Evolutionary conservation across 2,113 vertebrate genomes (phyloP), one percentile per base, ranked within the genome.

Genomic region (Ia io): DNA sequence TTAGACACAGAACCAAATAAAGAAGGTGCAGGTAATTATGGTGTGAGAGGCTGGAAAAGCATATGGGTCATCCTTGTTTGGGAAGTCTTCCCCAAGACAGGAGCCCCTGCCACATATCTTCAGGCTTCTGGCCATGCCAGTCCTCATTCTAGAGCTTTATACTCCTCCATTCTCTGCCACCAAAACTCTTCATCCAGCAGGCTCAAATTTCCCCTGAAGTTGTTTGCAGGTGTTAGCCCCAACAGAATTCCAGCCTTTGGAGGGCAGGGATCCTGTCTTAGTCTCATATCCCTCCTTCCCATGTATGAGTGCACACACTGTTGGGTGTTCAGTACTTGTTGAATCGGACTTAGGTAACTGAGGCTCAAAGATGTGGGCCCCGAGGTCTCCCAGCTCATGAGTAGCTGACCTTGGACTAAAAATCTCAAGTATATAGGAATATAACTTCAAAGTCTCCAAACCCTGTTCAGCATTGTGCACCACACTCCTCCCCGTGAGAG

Each of bases 1-100:
- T 71, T 69, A 73, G 63, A 79, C 18, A 10, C n/a, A 42, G 40
- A 76, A 71, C 51, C 32, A 90, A 93, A 83, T 67, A 69, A 40
- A 91, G 11, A 28, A 18, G 6, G 9, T 84, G 2, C 9, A 7
- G 14, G 44, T 49, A 8, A 17, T 25, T 6, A 10, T 5, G 17
- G 3, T 53, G 28, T 6, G 18, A 93, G 23, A 76, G 40, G 87
- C n/a, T 40, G 11, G 5, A 44, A 59, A 63, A 70, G 17, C 28
- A 56, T 28, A 16, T n/a, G 28, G 23, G 17, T 47, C 65, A 10
- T 71, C 84, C 35, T 59, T 61, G 59, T 16, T 63, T 53, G 44
- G 76, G 14, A 49, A 65, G 17, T 59, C 42, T 51, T 86, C 16
- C 65, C 63, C 32, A 6, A 6, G 51, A 30, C 12, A 16, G 10